A percentile compares a stretch with the other conserved stretches of the same genome.
phyloP scores from a whole-genome alignment of 2,888 invertebrate species.

The Eupithecia insigniata region DNA sequence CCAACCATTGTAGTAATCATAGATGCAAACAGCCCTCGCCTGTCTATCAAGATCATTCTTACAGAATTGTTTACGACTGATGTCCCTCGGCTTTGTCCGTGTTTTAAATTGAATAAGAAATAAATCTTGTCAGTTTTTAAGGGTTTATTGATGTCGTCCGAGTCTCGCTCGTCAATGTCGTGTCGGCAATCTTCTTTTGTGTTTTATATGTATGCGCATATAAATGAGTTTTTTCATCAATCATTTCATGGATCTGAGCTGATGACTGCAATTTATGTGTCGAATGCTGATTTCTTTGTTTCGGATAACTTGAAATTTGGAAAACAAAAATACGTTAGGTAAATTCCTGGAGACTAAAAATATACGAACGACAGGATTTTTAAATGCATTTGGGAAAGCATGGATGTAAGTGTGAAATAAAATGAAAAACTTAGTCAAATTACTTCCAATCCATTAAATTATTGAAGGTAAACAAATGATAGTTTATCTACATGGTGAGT shows the following conservation, averaged over 20 bases:
- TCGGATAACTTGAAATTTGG: conserved; percentile 6
- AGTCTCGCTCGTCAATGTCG: conserved; percentile 40
- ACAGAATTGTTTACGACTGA: conserved; percentile 37
- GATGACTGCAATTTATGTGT: conserved; percentile 40
- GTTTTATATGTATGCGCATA: conserved; percentile 32
- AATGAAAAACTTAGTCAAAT: neutral
- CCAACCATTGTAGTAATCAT: neutral
- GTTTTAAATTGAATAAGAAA: conserved; percentile 76
- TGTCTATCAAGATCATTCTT: conserved; percentile 4
- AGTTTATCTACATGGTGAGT: neutral
- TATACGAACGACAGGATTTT: neutral
- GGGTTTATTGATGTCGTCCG: conserved; percentile 59
- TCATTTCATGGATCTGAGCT: conserved; percentile 45
- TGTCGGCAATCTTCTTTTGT: conserved; percentile 33
- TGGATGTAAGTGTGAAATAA: too few relatives aligned
- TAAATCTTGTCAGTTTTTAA: conserved; percentile 74
- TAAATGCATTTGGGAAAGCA: neutral
- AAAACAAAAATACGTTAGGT: neutral
- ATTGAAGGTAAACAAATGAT: neutral
- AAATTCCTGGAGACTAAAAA: too few relatives aligned
- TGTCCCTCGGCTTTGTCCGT: conserved; percentile 43
- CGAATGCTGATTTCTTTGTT: conserved; percentile 19
- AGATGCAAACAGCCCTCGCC: neutral
- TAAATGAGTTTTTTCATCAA: conserved; percentile 39
- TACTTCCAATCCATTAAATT: neutral